These are phyloP conservation scores for Anagyrus pseudococci DNA, from an alignment of 2,888 invertebrate genomes.

Conservation along the genomic window DNA sequence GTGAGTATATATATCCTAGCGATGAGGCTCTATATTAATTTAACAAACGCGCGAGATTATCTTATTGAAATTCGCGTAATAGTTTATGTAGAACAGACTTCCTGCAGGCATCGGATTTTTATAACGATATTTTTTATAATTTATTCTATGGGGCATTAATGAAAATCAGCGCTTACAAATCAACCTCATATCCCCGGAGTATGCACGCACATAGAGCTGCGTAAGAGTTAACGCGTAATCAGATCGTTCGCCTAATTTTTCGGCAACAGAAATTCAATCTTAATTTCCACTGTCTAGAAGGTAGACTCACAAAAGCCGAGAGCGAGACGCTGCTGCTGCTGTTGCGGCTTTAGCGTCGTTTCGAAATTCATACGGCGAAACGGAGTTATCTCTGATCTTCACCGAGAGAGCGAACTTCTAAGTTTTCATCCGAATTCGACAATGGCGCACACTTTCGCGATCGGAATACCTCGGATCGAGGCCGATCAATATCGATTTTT, in stretches of 20 bases:
- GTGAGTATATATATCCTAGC: no score
- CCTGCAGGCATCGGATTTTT: no score
- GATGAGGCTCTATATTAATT: neutral
- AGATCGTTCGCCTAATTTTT: neutral
- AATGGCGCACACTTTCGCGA: no score
- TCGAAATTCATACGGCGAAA: neutral
- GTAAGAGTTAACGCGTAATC: neutral
- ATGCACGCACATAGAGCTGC: no score
- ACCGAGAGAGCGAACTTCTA: neutral
- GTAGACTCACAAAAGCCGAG: neutral
- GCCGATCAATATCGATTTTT: neutral
- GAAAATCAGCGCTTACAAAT: no score
- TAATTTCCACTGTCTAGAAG: neutral
- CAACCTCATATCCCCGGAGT: neutral
- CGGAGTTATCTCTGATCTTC: neutral
- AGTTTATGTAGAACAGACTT: neutral
- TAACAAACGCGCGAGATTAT: neutral
- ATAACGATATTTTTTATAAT: no score
- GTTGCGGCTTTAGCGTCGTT: neutral
- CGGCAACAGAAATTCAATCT: neutral
- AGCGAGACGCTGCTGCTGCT: neutral
- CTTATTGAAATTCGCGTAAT: neutral
- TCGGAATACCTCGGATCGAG: neutral
- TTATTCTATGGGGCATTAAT: no score
- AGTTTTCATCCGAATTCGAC: neutral